A percentile compares a stretch with the other conserved stretches of the same genome.
These are phyloP conservation scores for Pammene aurita DNA, from an alignment of 2,888 invertebrate genomes.

Conservation along the genomic window DNA sequence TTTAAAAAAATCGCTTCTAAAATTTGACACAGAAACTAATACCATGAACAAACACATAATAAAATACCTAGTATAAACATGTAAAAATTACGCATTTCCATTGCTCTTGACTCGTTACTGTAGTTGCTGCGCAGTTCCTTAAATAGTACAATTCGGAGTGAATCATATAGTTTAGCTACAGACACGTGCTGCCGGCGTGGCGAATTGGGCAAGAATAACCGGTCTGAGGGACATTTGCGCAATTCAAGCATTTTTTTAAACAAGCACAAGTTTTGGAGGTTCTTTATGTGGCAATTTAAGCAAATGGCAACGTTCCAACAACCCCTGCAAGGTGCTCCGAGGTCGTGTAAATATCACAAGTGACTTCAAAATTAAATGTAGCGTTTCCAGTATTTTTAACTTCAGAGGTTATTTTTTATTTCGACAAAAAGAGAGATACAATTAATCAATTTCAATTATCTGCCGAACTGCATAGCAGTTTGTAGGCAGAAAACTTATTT, in stretches of 20 bases:
- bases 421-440: too few species aligned
- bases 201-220: constrained; percentile 15
- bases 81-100: constrained; percentile 8
- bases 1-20: too few species aligned
- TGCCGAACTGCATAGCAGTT: too few species aligned
- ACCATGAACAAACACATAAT: neutral
- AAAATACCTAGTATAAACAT: neutral
- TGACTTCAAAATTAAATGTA: too few species aligned
- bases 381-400: too few species aligned
- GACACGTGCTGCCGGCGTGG: constrained; percentile 14
- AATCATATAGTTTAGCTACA: constrained; percentile 24
- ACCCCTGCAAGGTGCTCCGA: constrained; percentile 2
- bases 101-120: neutral
- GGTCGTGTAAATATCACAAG: neutral
- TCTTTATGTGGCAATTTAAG: constrained; percentile 19
- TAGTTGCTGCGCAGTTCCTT: constrained; percentile 27
- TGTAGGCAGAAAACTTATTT: too few species aligned
- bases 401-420: too few species aligned
- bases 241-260: constrained; percentile 1
- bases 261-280: constrained; percentile 8
- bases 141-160: constrained; percentile 35
- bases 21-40: too few species aligned
- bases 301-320: constrained; percentile 3
- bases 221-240: constrained; percentile 11
- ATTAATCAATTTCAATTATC: too few species aligned